Base-by-base conservation (phyloP, 2,113 vertebrate genomes). In the Charadrius vociferus region DNA sequence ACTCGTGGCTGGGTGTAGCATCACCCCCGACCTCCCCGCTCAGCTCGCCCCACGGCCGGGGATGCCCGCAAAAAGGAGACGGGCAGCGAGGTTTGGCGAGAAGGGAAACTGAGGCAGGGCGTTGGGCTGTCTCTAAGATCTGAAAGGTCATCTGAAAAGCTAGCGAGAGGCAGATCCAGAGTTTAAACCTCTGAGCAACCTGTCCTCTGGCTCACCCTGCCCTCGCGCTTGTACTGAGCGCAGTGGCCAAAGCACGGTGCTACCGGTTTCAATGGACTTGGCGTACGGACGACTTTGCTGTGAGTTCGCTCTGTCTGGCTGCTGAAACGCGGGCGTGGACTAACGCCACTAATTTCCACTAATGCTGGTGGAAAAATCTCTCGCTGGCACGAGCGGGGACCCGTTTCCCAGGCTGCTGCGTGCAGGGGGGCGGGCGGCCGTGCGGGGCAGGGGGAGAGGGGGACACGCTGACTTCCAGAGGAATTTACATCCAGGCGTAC, bases 141-240 rank as follows among this genome's bases (percentile, higher is more conserved):
- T 18, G 73, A 61, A 56, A 86, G 55, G 75, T 88, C 56, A 6
- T 79, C 53, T 58, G 81, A 50, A 87, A 70, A 53, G 81, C 50
- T 36, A 24, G 45, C 3, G 32, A 88, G 94, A 93, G 93, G 81
- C 27, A 47, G 89, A 58, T 83, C 41, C 81, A 84, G 92, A 72
- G 70, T 63, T 84, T n/a, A 89, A 86, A 55, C 75, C 86, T 90
- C 47, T 37, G 74, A 97, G 88, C 82, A 90, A 77, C 94, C 97
- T 93, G 86, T 96, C 96, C 94, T 86, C 95, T 94, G 95, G 96
- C 95, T 97, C 94, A 94, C 97, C 90, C 94, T 96, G 92, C 88
- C 83, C 88, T 81, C 4, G 32, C 22, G 85, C 95, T 83, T 29
- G 86, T 55, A n/a, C 45, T 2, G 93, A 73, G 92, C 39, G 18